These are phyloP conservation scores for Ispidina picta DNA, from an alignment of 2,797 vertebrate genomes.

Conservation along the genomic window DNA sequence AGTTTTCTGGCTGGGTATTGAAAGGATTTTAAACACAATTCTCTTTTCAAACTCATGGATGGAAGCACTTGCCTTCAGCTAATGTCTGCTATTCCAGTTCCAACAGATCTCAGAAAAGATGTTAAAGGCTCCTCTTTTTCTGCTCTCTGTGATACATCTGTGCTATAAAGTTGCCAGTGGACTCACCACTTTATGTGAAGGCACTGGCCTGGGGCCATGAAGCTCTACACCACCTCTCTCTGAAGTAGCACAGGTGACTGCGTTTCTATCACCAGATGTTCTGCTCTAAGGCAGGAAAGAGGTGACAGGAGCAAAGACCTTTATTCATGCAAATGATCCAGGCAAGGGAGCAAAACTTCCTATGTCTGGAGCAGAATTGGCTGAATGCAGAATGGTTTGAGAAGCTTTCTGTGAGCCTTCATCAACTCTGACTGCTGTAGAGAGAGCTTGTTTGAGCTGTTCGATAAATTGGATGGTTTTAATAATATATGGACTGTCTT, in stretches of 20 bases:
- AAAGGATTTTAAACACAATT: constrained; percentile 9
- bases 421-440: constrained; percentile 12
- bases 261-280: constrained; percentile 13
- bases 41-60: background rate
- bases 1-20: background rate
- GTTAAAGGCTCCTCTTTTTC: constrained; percentile 23
- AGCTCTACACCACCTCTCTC: constrained; percentile 8
- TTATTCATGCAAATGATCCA: constrained; percentile 17
- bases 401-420: constrained; percentile 44
- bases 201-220: background rate
- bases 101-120: constrained; percentile 11
- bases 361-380: background rate
- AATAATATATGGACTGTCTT: constrained; percentile 66
- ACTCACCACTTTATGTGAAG: constrained; percentile 19
- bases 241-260: constrained; percentile 21
- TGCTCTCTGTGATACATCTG: background rate
- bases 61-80: constrained; percentile 33
- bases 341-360: background rate
- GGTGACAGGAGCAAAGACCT: constrained; percentile 44
- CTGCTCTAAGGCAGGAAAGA: constrained; percentile 28
- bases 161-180: constrained; percentile 30
- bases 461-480: constrained; percentile 60
- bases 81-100: constrained; percentile 1
- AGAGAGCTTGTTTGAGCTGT: constrained; percentile 2
- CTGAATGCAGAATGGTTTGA: constrained; percentile 13